Percentiles rank a stretch among this genome's conserved stretches.
Evolutionary conservation across 2,888 invertebrate species (phyloP).

Genomic region (Nipponacmea schrenckii): DNA sequence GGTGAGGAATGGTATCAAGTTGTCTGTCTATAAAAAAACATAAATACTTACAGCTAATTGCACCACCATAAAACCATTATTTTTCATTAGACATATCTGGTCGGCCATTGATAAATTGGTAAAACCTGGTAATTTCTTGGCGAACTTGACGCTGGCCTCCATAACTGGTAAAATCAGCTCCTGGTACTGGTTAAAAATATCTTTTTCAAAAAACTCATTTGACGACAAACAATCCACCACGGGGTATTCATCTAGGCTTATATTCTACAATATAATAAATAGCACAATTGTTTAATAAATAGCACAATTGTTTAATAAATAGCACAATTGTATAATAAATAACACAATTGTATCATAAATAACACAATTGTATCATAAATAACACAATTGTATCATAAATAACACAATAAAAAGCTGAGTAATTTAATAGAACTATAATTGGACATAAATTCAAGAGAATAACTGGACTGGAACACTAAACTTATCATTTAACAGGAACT

Average conservation of each 20-base stretch:
- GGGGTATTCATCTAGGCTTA: constrained; percentile 20
- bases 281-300: neutral
- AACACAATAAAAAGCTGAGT: no score
- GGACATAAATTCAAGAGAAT: no score
- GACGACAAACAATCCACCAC: constrained; percentile 34
- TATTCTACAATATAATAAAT: constrained; percentile 17
- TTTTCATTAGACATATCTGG: constrained; percentile 62
- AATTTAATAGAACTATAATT: no score
- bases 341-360: no score
- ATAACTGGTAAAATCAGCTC: constrained; percentile 56
- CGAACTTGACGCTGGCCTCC: constrained; percentile 62
- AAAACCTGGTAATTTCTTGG: constrained; percentile 62
- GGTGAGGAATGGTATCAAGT: no score
- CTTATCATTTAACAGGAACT: no score
- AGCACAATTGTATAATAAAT: no score
- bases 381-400: no score
- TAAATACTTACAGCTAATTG: constrained; percentile 51
- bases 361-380: no score
- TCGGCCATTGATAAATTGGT: constrained; percentile 52
- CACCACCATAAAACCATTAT: constrained; percentile 61
- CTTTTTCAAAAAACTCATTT: constrained; percentile 40
- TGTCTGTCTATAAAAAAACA: no score
- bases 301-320: neutral
- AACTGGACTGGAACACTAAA: no score
- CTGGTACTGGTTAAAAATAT: constrained; percentile 52